phyloP scores from a whole-genome alignment of 2,797 vertebrate genomes.

The Crax fasciolata region DNA sequence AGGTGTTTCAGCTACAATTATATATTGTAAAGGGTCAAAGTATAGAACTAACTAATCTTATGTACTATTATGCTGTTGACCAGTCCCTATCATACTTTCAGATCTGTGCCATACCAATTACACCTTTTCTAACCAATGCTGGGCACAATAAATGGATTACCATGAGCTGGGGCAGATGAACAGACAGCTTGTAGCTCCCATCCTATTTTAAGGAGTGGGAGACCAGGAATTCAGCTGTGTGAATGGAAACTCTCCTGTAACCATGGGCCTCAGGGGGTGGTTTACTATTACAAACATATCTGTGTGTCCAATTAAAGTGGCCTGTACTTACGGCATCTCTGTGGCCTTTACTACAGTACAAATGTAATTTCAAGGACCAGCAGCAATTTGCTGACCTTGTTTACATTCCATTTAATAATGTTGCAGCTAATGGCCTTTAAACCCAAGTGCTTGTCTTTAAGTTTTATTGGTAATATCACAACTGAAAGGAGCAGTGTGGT shows the following conservation, averaged over 20 bases:
- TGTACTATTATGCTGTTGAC: neutral
- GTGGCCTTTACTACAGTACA: conserved; percentile 14
- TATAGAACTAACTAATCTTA: neutral
- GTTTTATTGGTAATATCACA: conserved; percentile 68
- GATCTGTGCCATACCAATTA: neutral
- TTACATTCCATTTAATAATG: conserved; percentile 60
- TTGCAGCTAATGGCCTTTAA: conserved; percentile 53
- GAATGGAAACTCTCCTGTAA: neutral
- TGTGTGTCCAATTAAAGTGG: neutral
- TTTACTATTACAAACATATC: neutral
- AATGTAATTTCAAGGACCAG: conserved; percentile 43
- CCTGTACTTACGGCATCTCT: conserved; percentile 1
- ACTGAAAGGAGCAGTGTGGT: conserved; percentile 26
- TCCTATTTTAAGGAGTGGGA: neutral
- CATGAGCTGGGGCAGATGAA: neutral
- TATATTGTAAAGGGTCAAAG: neutral
- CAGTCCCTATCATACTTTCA: neutral
- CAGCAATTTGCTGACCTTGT: conserved; percentile 52
- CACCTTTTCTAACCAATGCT: neutral
- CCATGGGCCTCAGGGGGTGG: neutral
- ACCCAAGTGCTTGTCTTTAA: conserved; percentile 50
- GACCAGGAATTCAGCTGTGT: neutral
- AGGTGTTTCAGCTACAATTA: neutral
- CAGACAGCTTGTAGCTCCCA: accelerated
- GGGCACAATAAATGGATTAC: neutral